phyloP scores from a whole-genome alignment of 1,140 invertebrate genomes.

The Pygmarrhopalites habei region DNA sequence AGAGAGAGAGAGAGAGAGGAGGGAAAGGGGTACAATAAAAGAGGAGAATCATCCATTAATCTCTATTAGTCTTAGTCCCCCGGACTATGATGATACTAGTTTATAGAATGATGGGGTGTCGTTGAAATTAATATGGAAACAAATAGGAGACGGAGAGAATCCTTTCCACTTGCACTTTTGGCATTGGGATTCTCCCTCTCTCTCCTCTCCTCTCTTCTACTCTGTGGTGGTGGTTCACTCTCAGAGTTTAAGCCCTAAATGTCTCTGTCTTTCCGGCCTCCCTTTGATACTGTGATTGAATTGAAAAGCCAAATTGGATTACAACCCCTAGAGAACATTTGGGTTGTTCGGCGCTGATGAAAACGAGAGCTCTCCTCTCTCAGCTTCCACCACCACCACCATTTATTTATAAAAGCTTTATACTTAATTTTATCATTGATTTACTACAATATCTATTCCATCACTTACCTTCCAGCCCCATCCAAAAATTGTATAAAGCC shows the following conservation, averaged over 20 bases:
- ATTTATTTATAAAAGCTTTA: slow-evolving; percentile 39
- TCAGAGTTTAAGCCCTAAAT: slow-evolving; percentile 32
- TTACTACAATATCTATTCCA: slow-evolving; percentile 28
- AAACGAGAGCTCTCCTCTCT: slow-evolving; percentile 24
- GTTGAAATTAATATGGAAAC: slow-evolving; percentile 39
- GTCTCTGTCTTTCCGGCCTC: slow-evolving; percentile 8
- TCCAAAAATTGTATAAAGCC: too few relatives aligned
- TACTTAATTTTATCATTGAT: slow-evolving; percentile 39
- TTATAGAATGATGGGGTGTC: slow-evolving; percentile 38
- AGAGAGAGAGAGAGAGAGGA: slow-evolving; percentile 1
- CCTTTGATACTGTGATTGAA: slow-evolving; percentile 40
- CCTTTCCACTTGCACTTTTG: slow-evolving; percentile 13
- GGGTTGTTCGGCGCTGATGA: slow-evolving; percentile 35
- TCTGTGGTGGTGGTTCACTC: not conserved
- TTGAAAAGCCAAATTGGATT: slow-evolving; percentile 41
- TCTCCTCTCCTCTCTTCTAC: not conserved
- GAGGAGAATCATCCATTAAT: slow-evolving; percentile 35
- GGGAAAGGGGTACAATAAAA: slow-evolving; percentile 11
- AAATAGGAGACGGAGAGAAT: slow-evolving; percentile 26
- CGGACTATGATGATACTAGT: slow-evolving; percentile 38
- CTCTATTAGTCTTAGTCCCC: too few relatives aligned
- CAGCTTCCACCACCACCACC: slow-evolving; percentile 9
- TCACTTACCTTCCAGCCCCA: slow-evolving; percentile 28
- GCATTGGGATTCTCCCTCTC: not conserved
- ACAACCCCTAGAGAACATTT: slow-evolving; percentile 40